These are phyloP conservation scores for Archocentrus centrarchus DNA, from an alignment of 2,113 vertebrate genomes.

Conservation along the genomic window DNA sequence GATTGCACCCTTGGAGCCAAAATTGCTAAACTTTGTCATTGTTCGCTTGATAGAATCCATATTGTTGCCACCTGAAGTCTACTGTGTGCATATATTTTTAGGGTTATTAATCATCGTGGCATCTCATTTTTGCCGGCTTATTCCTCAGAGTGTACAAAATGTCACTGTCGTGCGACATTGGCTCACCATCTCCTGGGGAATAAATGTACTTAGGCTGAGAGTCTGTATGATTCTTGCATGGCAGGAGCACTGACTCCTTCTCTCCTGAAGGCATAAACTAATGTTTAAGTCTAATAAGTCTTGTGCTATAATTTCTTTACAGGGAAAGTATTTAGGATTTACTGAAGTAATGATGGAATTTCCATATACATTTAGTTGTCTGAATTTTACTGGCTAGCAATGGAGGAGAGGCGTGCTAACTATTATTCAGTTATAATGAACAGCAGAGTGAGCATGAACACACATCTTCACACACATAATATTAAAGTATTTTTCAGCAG, in stretches of 20 bases:
- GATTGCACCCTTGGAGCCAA: constrained; percentile 26
- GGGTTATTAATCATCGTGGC: constrained; percentile 71
- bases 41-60: constrained; percentile 31
- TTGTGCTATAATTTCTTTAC: background rate
- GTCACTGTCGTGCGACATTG: constrained; percentile 40
- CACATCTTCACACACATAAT: background rate
- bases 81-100: constrained; percentile 42
- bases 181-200: constrained; percentile 41
- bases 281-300: constrained; percentile 49
- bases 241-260: constrained; percentile 24
- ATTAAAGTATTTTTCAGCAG: background rate
- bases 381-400: background rate
- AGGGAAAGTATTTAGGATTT: background rate
- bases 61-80: constrained; percentile 46
- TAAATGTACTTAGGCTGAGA: constrained; percentile 51
- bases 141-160: constrained; percentile 39
- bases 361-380: background rate
- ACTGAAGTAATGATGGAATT: background rate
- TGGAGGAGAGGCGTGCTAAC: background rate
- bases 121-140: constrained; percentile 57
- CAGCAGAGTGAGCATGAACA: background rate
- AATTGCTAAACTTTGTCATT: constrained; percentile 50
- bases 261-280: constrained; percentile 38
- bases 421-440: background rate
- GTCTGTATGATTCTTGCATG: constrained; percentile 48